phyloP scores from a whole-genome alignment of 2,888 invertebrate species.

The Apamea anceps region DNA sequence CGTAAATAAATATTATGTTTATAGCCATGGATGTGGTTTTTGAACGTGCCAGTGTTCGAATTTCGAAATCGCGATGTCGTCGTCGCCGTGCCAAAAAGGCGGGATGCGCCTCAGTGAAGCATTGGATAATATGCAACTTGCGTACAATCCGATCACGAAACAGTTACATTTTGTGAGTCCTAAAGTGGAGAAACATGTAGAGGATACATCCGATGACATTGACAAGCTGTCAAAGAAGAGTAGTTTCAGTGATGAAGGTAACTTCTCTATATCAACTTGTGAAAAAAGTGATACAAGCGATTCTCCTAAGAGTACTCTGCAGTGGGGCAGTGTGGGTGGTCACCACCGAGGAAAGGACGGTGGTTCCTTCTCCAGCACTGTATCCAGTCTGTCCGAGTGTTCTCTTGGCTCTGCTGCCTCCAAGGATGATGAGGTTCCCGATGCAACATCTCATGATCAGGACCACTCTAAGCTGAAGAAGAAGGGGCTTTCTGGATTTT shows the following conservation, averaged over 20 bases:
- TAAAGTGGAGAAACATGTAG: slow-evolving; percentile 80
- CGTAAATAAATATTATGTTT: slow-evolving; percentile 64
- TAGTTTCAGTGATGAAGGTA: slow-evolving; percentile 89
- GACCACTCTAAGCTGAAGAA: slow-evolving; percentile 89
- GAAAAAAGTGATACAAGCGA: slow-evolving; percentile 89
- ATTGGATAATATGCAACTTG: slow-evolving; percentile 93
- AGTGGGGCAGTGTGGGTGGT: slow-evolving; percentile 87
- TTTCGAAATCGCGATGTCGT: slow-evolving; percentile 80
- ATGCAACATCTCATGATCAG: slow-evolving; percentile 75
- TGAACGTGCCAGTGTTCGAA: slow-evolving; percentile 70
- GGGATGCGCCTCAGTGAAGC: slow-evolving; percentile 92
- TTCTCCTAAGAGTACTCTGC: slow-evolving; percentile 88
- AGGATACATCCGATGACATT: slow-evolving; percentile 80
- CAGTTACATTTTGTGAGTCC: slow-evolving; percentile 92
- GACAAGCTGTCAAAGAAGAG: slow-evolving; percentile 88
- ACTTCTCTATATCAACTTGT: slow-evolving; percentile 88
- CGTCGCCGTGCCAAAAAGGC: slow-evolving; percentile 86
- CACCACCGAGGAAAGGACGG: slow-evolving; percentile 90
- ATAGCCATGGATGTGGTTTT: slow-evolving; percentile 78
- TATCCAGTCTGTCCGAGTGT: slow-evolving; percentile 93
- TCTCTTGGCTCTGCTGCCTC: slow-evolving; percentile 91
- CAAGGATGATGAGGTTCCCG: slow-evolving; percentile 85
- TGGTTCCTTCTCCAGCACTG: slow-evolving; percentile 92
- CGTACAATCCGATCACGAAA: slow-evolving; percentile 94
- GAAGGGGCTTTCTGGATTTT: slow-evolving; percentile 91